phyloP scores from a whole-genome alignment of 2,888 invertebrate genomes.

The Cataglyphis albicans region DNA sequence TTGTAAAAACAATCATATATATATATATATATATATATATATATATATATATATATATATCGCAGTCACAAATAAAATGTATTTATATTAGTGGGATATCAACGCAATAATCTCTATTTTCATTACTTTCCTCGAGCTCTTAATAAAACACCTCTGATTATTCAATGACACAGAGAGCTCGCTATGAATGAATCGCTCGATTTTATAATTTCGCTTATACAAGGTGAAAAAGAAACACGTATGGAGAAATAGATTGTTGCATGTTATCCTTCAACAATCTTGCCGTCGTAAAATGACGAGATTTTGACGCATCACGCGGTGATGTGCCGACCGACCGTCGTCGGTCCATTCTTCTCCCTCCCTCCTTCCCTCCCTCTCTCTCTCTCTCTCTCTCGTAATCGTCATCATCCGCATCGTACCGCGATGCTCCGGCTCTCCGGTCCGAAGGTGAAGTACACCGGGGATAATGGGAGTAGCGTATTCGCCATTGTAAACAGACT shows the following conservation, averaged over 20 bases:
- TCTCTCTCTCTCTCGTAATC: constrained; percentile 29
- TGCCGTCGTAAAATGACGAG: neutral
- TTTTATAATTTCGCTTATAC: neutral
- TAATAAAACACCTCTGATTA: neutral
- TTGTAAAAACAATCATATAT: neutral
- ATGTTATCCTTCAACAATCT: neutral
- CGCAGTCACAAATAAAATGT: neutral
- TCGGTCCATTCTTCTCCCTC: neutral
- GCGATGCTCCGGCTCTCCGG: constrained; percentile 19
- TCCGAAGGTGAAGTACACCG: constrained; percentile 77
- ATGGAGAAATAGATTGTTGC: neutral
- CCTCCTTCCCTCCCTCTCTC: too few species aligned
- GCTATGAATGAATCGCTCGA: neutral
- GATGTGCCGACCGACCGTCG: neutral
- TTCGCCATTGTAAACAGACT: constrained; percentile 83
- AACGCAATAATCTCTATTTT: neutral
- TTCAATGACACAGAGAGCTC: neutral
- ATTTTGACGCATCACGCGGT: neutral
- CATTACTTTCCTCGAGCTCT: neutral
- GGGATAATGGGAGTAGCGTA: constrained; percentile 80
- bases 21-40: neutral
- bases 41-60: neutral
- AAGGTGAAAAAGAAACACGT: neutral
- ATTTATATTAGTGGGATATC: neutral
- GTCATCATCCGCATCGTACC: constrained; percentile 24